Conservation (phyloP, 2,113 vertebrate genomes). For the Eclectus roratus region DNA sequence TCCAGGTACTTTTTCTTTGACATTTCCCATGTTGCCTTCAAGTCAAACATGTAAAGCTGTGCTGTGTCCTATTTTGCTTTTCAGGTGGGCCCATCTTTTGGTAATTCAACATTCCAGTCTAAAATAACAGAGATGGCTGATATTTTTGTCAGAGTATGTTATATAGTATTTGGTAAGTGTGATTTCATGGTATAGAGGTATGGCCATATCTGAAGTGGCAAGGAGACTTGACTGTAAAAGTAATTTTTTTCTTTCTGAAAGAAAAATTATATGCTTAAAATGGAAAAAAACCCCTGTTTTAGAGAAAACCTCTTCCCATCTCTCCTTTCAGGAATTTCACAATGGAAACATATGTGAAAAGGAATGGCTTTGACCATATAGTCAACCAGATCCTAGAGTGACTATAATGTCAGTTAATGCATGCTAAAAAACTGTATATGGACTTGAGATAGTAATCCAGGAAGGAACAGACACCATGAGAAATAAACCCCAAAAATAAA, state of each 20-base stretch:
- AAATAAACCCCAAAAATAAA: neutral
- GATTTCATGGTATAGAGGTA: neutral
- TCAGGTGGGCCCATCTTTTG: conserved; percentile 63
- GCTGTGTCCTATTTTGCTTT: neutral
- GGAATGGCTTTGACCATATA: neutral
- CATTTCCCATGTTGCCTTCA: neutral
- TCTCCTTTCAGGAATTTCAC: neutral
- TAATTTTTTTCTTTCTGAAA: neutral
- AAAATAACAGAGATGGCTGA: conserved; percentile 73
- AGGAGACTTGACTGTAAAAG: neutral
- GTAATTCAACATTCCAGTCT: conserved; percentile 68
- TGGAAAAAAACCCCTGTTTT: neutral
- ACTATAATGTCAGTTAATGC: no score
- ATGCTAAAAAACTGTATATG: neutral
- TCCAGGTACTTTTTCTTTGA: neutral
- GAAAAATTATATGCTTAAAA: neutral
- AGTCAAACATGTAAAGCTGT: neutral
- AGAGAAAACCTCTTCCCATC: neutral
- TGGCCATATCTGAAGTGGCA: neutral
- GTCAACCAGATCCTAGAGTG: neutral
- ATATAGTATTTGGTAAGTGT: conserved; percentile 75
- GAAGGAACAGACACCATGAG: neutral
- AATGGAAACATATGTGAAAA: neutral
- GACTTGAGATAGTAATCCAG: neutral
- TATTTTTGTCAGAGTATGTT: conserved; percentile 70